phyloP scores from a whole-genome alignment of 1,140 invertebrate species.

The Zaprionus ornatus region DNA sequence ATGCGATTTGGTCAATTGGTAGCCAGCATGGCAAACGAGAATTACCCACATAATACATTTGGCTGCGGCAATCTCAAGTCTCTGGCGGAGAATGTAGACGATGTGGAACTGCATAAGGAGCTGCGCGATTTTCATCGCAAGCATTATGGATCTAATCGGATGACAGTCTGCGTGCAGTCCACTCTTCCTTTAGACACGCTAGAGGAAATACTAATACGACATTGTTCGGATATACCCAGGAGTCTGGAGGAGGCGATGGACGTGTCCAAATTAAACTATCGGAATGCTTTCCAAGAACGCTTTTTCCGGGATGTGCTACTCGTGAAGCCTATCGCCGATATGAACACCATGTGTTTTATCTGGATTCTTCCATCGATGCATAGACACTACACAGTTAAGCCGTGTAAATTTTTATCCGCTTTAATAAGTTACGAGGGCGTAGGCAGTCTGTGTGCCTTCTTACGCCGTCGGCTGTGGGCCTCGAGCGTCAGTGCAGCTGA shows the following conservation, averaged over 20 bases:
- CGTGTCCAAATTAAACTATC: conserved; percentile 83
- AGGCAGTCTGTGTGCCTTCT: conserved; percentile 93
- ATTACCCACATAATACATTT: conserved; percentile 92
- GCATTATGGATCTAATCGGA: conserved; percentile 95
- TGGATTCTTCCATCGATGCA: conserved; percentile 91
- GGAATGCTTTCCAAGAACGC: conserved; percentile 86
- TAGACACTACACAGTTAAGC: conserved; percentile 89
- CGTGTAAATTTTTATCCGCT: conserved; percentile 90
- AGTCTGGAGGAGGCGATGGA: conserved; percentile 87
- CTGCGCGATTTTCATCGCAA: conserved; percentile 91
- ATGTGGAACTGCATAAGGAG: conserved; percentile 87
- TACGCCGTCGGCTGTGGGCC: conserved; percentile 93
- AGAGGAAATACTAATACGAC: conserved; percentile 86
- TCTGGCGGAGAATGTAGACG: conserved; percentile 87
- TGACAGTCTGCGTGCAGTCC: conserved; percentile 93
- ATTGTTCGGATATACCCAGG: conserved; percentile 87
- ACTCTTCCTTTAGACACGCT: conserved; percentile 90
- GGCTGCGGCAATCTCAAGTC: conserved; percentile 92
- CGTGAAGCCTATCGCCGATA: conserved; percentile 90
- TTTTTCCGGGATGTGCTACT: conserved; percentile 90
- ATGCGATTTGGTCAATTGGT: conserved; percentile 88
- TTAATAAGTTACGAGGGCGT: conserved; percentile 94
- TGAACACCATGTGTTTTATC: conserved; percentile 88
- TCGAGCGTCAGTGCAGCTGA: conserved; percentile 89
- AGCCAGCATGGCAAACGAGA: conserved; percentile 86